These are phyloP conservation scores for Lutjanus campechanus DNA, from an alignment of 2,797 vertebrate species.

Conservation along the genomic window DNA sequence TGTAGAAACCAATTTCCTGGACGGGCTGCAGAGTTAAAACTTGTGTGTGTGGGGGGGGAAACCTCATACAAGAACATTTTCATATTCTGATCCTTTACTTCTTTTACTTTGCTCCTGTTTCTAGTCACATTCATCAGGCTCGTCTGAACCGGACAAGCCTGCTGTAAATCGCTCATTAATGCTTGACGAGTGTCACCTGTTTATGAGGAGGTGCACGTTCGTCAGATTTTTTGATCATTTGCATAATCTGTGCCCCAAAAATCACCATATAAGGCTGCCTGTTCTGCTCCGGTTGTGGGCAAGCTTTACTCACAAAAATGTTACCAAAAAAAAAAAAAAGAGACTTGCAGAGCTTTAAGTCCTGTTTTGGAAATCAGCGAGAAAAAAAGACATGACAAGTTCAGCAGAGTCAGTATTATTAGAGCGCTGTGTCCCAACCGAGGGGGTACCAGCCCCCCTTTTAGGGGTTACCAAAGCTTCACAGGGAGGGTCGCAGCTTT, in stretches of 20 bases:
- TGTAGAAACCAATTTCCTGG: neutral
- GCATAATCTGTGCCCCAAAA: neutral
- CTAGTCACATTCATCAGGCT: neutral
- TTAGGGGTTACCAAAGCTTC: too few species aligned
- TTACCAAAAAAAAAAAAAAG: neutral
- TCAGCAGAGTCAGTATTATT: neutral
- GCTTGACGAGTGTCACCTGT: conserved; percentile 5
- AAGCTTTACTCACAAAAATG: neutral
- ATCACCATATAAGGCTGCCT: conserved; percentile 7
- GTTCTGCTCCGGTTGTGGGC: neutral
- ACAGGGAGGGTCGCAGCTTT: too few species aligned
- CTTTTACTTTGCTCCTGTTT: neutral
- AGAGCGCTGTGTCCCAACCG: neutral
- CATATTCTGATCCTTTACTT: neutral
- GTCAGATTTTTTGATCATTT: neutral
- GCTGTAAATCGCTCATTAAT: neutral
- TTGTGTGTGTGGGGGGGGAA: neutral
- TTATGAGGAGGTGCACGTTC: neutral
- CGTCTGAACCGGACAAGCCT: neutral
- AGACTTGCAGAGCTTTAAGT: neutral
- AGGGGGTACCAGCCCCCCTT: too few species aligned
- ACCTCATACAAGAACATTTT: neutral
- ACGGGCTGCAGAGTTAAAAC: neutral
- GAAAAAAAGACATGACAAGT: neutral
- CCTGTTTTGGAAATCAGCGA: neutral